phyloP scores from a whole-genome alignment of 1,140 invertebrate genomes.

The Drosophila punjabiensis region DNA sequence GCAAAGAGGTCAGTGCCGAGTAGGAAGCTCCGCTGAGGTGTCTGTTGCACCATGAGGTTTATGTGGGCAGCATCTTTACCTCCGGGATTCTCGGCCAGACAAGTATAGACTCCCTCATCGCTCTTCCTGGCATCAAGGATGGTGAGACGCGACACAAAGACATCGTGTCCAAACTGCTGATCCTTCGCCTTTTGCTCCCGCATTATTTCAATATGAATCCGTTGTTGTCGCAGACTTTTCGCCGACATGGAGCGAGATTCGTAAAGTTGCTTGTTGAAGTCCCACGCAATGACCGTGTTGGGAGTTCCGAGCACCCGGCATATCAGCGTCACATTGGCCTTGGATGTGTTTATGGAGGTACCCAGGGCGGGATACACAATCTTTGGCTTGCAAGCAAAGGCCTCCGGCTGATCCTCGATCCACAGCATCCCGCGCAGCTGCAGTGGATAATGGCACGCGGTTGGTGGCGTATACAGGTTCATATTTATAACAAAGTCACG shows the following conservation, averaged over 20 bases:
- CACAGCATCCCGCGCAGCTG: slow-evolving; percentile 89
- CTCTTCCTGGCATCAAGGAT: slow-evolving; percentile 89
- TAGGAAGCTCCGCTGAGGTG: slow-evolving; percentile 14
- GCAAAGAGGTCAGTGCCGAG: slow-evolving; percentile 55
- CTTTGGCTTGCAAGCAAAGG: slow-evolving; percentile 93
- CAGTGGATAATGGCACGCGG: slow-evolving; percentile 89
- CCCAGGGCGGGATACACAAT: slow-evolving; percentile 88
- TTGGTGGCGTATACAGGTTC: slow-evolving; percentile 89
- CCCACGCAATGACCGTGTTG: slow-evolving; percentile 91
- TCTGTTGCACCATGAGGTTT: slow-evolving; percentile 54
- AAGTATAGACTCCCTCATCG: slow-evolving; percentile 94
- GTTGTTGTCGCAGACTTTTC: slow-evolving; percentile 37
- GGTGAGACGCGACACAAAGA: slow-evolving; percentile 88
- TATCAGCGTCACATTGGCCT: slow-evolving; percentile 89
- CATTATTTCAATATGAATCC: slow-evolving; percentile 63
- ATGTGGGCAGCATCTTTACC: slow-evolving; percentile 90
- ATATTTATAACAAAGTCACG: slow-evolving; percentile 90
- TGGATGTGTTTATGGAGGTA: slow-evolving; percentile 87
- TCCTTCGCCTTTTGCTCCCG: slow-evolving; percentile 48
- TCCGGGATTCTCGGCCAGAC: slow-evolving; percentile 93
- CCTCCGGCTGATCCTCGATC: slow-evolving; percentile 89
- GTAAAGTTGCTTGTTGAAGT: slow-evolving; percentile 86
- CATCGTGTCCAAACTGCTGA: slow-evolving; percentile 50
- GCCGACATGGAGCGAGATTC: slow-evolving; percentile 9
- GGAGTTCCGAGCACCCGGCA: slow-evolving; percentile 92